Evolutionary conservation across 2,888 invertebrate genomes (phyloP).

Genomic region (Oligia latruncula): DNA sequence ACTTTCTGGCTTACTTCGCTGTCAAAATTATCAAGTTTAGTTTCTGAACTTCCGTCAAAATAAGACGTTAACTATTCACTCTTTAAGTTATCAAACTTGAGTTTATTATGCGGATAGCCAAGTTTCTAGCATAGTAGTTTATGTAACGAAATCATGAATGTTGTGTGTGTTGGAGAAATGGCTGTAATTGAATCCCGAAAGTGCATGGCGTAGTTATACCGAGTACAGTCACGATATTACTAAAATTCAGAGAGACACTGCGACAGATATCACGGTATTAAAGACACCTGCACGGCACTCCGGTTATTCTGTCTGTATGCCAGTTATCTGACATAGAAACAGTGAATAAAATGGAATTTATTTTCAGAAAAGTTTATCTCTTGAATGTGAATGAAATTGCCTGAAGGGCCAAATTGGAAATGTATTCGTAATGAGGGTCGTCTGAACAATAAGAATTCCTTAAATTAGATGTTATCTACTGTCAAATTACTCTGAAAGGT

Average conservation of each 20-base stretch:
- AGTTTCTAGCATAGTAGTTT: conserved; percentile 36
- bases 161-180: conserved; percentile 15
- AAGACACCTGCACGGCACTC: neutral
- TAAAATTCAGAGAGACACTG: neutral
- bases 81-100: conserved; percentile 42
- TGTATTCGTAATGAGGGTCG: neutral
- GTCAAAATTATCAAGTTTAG: conserved; percentile 31
- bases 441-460: conserved; percentile 1
- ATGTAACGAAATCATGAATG: conserved; percentile 35
- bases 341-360: conserved; percentile 19
- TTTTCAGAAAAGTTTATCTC: neutral
- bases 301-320: neutral
- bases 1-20: conserved; percentile 7
- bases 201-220: neutral
- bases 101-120: conserved; percentile 13
- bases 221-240: neutral
- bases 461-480: neutral
- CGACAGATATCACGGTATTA: neutral
- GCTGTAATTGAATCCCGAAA: conserved; percentile 5
- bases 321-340: conserved; percentile 18
- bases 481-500: no score
- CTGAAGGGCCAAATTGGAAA: conserved; percentile 3
- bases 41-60: conserved; percentile 31
- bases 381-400: conserved; percentile 25
- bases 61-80: conserved; percentile 51